Conservation (phyloP, 2,113 vertebrate species). For the Passer domesticus region DNA sequence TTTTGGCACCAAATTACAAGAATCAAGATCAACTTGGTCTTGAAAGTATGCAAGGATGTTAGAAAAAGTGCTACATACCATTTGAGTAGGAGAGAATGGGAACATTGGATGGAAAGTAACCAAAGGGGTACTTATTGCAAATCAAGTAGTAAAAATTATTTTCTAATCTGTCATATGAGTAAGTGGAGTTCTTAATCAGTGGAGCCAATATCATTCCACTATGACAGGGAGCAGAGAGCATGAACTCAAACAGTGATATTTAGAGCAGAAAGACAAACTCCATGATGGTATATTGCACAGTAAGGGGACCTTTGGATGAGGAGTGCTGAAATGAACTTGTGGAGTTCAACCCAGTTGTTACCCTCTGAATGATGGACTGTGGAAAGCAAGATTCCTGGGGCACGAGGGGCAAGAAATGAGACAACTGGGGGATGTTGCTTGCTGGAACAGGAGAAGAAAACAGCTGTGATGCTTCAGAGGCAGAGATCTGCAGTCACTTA, state of each 20-base stretch:
- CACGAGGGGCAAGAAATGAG: neutral
- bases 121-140: neutral
- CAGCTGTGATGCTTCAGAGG: neutral
- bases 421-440: neutral
- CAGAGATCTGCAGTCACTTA: neutral
- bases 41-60: neutral
- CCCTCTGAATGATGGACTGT: neutral
- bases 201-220: neutral
- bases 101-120: neutral
- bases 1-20: neutral
- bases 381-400: neutral
- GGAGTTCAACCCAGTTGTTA: neutral
- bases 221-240: neutral
- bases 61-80: neutral
- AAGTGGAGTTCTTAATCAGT: neutral
- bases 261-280: neutral
- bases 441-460: neutral
- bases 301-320: neutral
- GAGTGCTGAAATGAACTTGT: accelerated
- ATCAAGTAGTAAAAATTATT: neutral
- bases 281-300: neutral
- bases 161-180: neutral
- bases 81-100: neutral
- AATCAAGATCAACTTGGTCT: neutral
- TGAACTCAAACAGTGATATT: neutral